Percentiles rank a stretch among this genome's conserved stretches.
phyloP scores from a whole-genome alignment of 1,140 invertebrate genomes.

The Lordiphosa clarofinis region DNA sequence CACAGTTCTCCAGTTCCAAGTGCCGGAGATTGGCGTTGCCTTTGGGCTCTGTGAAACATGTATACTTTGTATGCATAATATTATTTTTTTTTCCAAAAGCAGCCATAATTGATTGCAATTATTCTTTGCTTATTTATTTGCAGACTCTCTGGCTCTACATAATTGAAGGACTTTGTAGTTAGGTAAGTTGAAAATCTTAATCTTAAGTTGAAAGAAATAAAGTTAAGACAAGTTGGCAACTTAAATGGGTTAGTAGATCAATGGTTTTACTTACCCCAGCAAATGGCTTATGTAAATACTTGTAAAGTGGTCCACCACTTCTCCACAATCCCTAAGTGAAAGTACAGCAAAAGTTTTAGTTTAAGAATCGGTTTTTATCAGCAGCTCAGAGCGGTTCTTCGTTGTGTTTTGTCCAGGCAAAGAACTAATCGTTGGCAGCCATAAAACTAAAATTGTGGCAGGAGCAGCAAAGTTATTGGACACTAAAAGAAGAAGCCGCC shows the following conservation, averaged over 20 bases:
- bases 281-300: no score
- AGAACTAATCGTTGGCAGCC: conserved; percentile 62
- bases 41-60: not conserved
- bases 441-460: conserved; percentile 41
- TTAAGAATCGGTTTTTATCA: conserved; percentile 29
- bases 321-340: no score
- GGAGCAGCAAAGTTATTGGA: conserved; percentile 46
- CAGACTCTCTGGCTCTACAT: conserved; percentile 27
- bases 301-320: no score
- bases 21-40: not conserved
- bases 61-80: conserved; percentile 26
- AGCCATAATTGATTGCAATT: conserved; percentile 1
- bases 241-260: no score
- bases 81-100: not conserved
- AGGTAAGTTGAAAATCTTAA: conserved; percentile 27
- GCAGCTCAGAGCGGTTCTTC: not conserved
- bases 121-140: conserved; percentile 15
- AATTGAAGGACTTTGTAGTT: conserved; percentile 31
- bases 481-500: conserved; percentile 30
- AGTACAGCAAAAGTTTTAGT: no score
- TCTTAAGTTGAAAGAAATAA: not conserved
- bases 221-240: not conserved
- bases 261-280: no score
- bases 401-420: conserved; percentile 20
- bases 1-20: conserved; percentile 3